Conservation (phyloP, 2,113 vertebrate species). For the Catagonus wagneri region DNA sequence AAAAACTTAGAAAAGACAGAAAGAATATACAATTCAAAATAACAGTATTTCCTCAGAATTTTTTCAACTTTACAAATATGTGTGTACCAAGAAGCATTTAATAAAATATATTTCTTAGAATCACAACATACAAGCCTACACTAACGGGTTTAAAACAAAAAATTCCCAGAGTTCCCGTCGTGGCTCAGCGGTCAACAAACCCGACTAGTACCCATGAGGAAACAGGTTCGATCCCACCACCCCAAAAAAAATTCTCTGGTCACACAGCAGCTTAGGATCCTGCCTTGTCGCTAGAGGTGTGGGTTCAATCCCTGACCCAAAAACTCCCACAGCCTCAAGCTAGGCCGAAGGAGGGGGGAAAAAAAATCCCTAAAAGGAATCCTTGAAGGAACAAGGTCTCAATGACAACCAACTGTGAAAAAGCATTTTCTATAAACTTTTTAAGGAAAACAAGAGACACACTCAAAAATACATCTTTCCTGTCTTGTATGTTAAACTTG, state of each 20-base stretch:
- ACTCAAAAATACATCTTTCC: conserved; percentile 41
- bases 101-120: background rate
- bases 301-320: too few species aligned
- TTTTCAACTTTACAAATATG: too few species aligned
- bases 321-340: background rate
- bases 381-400: background rate
- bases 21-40: too few species aligned
- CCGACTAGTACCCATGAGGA: too few species aligned
- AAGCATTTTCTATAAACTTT: conserved; percentile 29
- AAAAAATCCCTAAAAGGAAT: background rate
- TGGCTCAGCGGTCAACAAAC: too few species aligned
- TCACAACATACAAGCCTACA: background rate
- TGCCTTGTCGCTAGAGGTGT: too few species aligned
- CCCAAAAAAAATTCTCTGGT: too few species aligned
- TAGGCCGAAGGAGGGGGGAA: too few species aligned
- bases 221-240: too few species aligned
- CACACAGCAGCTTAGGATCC: too few species aligned
- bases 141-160: background rate
- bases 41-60: too few species aligned
- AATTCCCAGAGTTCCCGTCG: background rate
- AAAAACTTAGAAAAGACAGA: too few species aligned
- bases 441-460: conserved; percentile 46
- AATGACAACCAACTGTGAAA: conserved; percentile 41
- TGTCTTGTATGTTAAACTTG: background rate
- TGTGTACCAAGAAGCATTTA: background rate